Percentiles rank a stretch among this genome's conserved stretches.
phyloP scores from a whole-genome alignment of 2,888 invertebrate genomes.

The Entomobrya multifasciata region DNA sequence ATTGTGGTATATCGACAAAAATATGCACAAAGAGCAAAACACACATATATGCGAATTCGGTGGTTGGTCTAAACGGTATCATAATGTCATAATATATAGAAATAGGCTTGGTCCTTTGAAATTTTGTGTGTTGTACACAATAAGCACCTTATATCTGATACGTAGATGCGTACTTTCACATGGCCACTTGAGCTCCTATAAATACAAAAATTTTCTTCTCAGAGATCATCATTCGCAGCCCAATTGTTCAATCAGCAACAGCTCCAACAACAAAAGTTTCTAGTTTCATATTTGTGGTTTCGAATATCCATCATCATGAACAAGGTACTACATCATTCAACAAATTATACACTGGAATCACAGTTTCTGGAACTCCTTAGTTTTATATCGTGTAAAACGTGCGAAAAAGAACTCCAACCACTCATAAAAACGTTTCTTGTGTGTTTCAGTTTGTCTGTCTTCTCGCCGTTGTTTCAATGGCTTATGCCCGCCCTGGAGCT shows the following conservation, averaged over 20 bases:
- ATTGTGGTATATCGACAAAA: background rate
- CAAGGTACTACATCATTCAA: conserved; percentile 5
- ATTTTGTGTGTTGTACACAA: background rate
- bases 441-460: conserved; percentile 58
- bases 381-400: background rate
- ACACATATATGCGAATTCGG: background rate
- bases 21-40: background rate
- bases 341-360: background rate
- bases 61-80: conserved; percentile 20
- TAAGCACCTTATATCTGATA: background rate
- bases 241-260: conserved; percentile 46
- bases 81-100: background rate
- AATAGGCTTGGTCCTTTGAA: conserved; percentile 58
- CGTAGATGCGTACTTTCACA: conserved; percentile 57
- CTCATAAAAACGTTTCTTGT: background rate
- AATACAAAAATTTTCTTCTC: conserved; percentile 62
- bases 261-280: background rate
- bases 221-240: conserved; percentile 60
- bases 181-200: conserved; percentile 64
- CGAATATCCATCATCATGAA: conserved; percentile 47
- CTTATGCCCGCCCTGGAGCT: conserved; percentile 46
- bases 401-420: background rate
- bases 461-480: conserved; percentile 45
- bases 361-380: background rate
- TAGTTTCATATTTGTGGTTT: background rate